Conservation (phyloP, 2,888 invertebrate genomes). For the Amphipyra berbera region DNA sequence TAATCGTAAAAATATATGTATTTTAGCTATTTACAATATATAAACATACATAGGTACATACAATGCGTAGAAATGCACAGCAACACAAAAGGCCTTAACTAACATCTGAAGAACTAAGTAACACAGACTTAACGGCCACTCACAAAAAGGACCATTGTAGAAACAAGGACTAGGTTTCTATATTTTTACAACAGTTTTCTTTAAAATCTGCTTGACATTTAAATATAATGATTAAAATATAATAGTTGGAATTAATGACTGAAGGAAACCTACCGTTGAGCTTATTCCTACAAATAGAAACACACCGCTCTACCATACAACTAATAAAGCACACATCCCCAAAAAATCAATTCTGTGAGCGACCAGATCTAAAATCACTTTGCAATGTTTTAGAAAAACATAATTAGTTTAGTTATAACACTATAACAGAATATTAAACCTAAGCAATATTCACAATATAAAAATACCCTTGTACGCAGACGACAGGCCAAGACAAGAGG, state of each 20-base stretch:
- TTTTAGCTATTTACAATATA: slow-evolving; percentile 89
- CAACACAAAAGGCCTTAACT: slow-evolving; percentile 88
- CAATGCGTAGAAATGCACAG: slow-evolving; percentile 90
- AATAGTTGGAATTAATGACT: slow-evolving; percentile 28
- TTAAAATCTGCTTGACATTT: slow-evolving; percentile 14
- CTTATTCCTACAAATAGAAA: slow-evolving; percentile 61
- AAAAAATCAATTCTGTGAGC: slow-evolving; percentile 80
- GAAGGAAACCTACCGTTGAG: slow-evolving; percentile 55
- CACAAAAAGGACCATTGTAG: slow-evolving; percentile 79
- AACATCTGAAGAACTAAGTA: slow-evolving; percentile 86
- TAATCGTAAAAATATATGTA: slow-evolving; percentile 90
- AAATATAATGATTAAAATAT: slow-evolving; percentile 27
- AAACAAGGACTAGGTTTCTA: slow-evolving; percentile 74
- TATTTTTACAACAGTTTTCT: slow-evolving; percentile 19
- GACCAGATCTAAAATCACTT: slow-evolving; percentile 82
- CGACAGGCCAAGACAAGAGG: slow-evolving; percentile 90
- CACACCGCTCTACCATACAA: slow-evolving; percentile 49
- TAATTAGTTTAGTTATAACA: slow-evolving; percentile 81
- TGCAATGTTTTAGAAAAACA: slow-evolving; percentile 83
- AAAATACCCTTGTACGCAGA: slow-evolving; percentile 84
- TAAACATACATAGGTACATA: slow-evolving; percentile 89
- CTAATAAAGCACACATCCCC: slow-evolving; percentile 60
- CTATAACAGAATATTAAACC: slow-evolving; percentile 78
- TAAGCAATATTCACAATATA: slow-evolving; percentile 82
- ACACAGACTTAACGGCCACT: slow-evolving; percentile 86